Percentiles rank a stretch among this genome's conserved stretches.
Conservation (phyloP, 2,888 invertebrate species). For the Macropis europaea region DNA sequence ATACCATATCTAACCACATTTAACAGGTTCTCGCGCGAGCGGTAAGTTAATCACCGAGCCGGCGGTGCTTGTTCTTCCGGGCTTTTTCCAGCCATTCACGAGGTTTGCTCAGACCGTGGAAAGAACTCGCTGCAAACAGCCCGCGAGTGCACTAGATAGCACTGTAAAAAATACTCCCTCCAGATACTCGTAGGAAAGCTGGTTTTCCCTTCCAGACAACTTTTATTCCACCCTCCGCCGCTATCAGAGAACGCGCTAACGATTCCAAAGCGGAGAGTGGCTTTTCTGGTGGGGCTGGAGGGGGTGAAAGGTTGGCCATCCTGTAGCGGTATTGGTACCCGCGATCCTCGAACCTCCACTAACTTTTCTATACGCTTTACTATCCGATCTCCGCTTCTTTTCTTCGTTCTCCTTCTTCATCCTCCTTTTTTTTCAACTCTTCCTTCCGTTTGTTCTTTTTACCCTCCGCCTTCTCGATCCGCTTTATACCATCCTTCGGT, state of each 20-base stretch:
- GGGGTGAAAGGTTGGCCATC: conserved; percentile 6
- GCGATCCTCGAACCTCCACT: conserved; percentile 51
- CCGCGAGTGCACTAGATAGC: conserved; percentile 63
- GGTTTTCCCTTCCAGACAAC: conserved; percentile 61
- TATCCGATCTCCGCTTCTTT: conserved; percentile 34
- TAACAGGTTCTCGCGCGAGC: conserved; percentile 43
- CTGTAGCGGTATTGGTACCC: conserved; percentile 19
- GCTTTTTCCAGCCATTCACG: conserved; percentile 50
- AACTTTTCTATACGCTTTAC: conserved; percentile 61
- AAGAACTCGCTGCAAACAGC: conserved; percentile 58
- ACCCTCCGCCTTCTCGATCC: conserved; percentile 8
- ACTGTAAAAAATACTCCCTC: conserved; percentile 67
- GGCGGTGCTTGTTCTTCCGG: conserved; percentile 42
- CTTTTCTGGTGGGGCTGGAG: not conserved
- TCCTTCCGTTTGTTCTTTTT: not conserved
- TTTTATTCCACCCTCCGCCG: conserved; percentile 64
- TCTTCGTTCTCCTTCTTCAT: not conserved
- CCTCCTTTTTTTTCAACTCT: not conserved
- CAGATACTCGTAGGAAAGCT: conserved; percentile 61
- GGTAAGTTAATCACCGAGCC: conserved; percentile 61
- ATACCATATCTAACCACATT: conserved; percentile 50
- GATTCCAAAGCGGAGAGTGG: conserved; percentile 52
- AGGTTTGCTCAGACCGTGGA: conserved; percentile 43
- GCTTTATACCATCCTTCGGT: conserved; percentile 29
- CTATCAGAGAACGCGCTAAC: conserved; percentile 70